phyloP scores from a whole-genome alignment of 2,888 invertebrate genomes.

The Thymelicus sylvestris region DNA sequence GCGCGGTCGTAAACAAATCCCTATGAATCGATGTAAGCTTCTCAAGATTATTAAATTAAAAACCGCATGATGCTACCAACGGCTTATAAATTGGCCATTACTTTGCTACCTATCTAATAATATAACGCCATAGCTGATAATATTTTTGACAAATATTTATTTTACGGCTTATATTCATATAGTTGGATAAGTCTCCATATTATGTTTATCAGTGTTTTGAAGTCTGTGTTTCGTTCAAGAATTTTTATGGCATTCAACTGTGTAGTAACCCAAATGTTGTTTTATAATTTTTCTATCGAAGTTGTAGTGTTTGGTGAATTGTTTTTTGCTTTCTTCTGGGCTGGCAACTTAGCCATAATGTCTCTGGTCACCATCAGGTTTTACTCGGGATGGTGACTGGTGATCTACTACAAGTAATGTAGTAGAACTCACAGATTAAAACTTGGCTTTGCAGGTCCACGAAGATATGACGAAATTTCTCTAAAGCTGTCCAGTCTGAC shows the following conservation, averaged over 20 bases:
- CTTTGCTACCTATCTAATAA: conserved; percentile 23
- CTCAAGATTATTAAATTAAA: conserved; percentile 51
- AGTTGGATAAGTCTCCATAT: not conserved
- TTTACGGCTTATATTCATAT: not conserved
- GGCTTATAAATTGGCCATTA: conserved; percentile 40
- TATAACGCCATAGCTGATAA: conserved; percentile 12
- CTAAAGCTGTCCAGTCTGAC: no score
- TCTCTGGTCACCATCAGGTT: no score
- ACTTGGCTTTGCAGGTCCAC: no score
- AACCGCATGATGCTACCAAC: conserved; percentile 46
- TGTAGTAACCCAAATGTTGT: not conserved
- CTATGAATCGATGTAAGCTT: conserved; percentile 38
- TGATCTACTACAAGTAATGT: no score
- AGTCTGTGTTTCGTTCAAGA: not conserved
- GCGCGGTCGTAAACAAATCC: conserved; percentile 26
- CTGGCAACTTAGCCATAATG: no score
- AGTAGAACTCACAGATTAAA: no score
- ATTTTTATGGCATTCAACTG: not conserved
- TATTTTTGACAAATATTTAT: conserved; percentile 27
- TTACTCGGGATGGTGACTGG: no score
- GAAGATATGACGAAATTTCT: no score
- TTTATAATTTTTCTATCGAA: no score
- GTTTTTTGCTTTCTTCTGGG: not conserved
- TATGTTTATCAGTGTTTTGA: not conserved
- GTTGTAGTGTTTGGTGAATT: no score